phyloP scores from a whole-genome alignment of 1,140 invertebrate species.

The Venustaconcha ellipsiformis region DNA sequence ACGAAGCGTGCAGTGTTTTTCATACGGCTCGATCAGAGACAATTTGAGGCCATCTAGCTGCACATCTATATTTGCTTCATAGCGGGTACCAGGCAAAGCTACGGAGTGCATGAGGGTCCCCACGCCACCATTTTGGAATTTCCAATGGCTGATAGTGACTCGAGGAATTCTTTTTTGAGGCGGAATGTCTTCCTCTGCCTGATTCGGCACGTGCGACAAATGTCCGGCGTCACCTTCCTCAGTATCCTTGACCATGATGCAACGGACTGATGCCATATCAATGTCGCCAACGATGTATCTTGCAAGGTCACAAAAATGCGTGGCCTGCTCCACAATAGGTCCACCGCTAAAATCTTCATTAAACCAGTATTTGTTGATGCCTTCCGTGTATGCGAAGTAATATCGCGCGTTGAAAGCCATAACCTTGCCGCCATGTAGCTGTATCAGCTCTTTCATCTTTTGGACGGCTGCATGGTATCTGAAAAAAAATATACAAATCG shows the following conservation, averaged over 20 bases:
- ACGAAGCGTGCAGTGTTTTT: slow-evolving; percentile 22
- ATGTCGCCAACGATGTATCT: slow-evolving; percentile 27
- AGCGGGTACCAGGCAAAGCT: slow-evolving; percentile 30
- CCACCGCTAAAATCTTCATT: slow-evolving; percentile 31
- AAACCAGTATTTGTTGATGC: slow-evolving; percentile 33
- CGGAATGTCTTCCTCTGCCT: slow-evolving; percentile 24
- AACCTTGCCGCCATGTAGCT: slow-evolving; percentile 29
- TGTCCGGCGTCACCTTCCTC: slow-evolving; percentile 21
- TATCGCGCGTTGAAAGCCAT: slow-evolving; percentile 36
- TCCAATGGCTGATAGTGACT: slow-evolving; percentile 38
- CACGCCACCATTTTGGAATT: slow-evolving; percentile 24
- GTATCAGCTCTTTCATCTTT: slow-evolving; percentile 37
- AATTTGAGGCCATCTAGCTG: slow-evolving; percentile 33
- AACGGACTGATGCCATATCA: slow-evolving; percentile 21
- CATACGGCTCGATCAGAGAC: slow-evolving; percentile 32
- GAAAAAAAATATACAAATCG: neutral
- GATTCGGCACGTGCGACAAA: slow-evolving; percentile 6
- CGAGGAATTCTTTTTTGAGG: slow-evolving; percentile 21
- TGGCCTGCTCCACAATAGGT: slow-evolving; percentile 38
- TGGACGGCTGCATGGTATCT: slow-evolving; percentile 34
- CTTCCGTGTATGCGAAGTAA: slow-evolving; percentile 34
- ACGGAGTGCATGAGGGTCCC: slow-evolving; percentile 38
- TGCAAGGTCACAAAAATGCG: slow-evolving; percentile 32
- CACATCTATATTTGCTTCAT: slow-evolving; percentile 36
- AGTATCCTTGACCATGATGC: slow-evolving; percentile 21